These are phyloP conservation scores for Thera obeliscata DNA, from an alignment of 2,888 invertebrate species.

Conservation along the genomic window DNA sequence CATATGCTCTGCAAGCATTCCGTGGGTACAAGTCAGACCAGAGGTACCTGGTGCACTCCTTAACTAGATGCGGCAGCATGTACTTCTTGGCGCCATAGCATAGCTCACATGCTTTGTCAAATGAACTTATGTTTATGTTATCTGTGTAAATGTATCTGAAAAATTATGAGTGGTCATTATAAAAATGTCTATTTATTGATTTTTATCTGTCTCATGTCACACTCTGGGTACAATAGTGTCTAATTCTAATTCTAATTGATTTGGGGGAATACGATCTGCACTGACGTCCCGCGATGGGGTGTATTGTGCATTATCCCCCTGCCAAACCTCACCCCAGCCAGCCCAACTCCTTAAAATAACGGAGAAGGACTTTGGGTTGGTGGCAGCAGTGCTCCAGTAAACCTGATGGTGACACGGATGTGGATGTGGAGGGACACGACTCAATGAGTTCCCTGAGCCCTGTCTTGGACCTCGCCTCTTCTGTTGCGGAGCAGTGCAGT, in stretches of 20 bases:
- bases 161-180: background rate
- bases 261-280: too few relatives aligned
- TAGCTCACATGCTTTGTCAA: slow-evolving; percentile 93
- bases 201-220: background rate
- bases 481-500: too few relatives aligned
- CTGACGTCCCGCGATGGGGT: too few relatives aligned
- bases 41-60: slow-evolving; percentile 92
- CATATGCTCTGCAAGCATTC: slow-evolving; percentile 93
- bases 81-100: slow-evolving; percentile 96
- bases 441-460: too few relatives aligned
- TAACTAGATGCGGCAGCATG: slow-evolving; percentile 92
- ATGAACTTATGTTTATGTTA: slow-evolving; percentile 90
- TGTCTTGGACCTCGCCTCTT: too few relatives aligned
- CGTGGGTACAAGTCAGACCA: slow-evolving; percentile 92
- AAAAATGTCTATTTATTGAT: background rate
- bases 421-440: too few relatives aligned
- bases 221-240: background rate
- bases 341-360: too few relatives aligned
- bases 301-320: too few relatives aligned
- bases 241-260: background rate
- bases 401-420: too few relatives aligned
- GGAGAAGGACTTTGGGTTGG: too few relatives aligned
- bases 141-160: slow-evolving; percentile 92
- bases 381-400: too few relatives aligned
- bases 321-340: too few relatives aligned